Evolutionary conservation across 2,888 invertebrate genomes (phyloP), one percentile per base, ranked within the genome.

Genomic region (Phrixothrix hirtus): DNA sequence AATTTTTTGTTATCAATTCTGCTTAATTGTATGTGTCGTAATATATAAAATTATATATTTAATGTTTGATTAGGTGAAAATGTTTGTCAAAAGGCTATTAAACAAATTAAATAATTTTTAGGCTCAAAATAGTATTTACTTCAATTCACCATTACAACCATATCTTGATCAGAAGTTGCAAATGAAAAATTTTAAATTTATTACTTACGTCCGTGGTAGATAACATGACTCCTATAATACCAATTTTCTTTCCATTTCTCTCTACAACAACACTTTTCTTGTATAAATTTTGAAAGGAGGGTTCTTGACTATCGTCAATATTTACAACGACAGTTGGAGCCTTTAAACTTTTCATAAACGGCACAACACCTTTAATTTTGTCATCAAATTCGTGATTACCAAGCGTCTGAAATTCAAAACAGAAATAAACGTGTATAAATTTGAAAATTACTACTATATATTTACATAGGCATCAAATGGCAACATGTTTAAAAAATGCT

Each of bases 311-410:
- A 2, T 83, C 82, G 69, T 92, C 86, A 37, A 93, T 86, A 65
- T 93, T 93, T 26, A 87, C 82, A 3, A 86, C 86, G 27, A 92
- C 73, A 69, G 90, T 83, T 0, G 87, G 83, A 0, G 87, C 80
- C 1, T 83, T 76, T 6, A 88, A 67, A 1, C 73, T 74, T 61
- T 83, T 71, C 29, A 93, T 68, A 70, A 89, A 92, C 0, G 88
- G 88, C 0, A 86, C 79, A 0, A 91, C 73, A 0, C 89, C 91
- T 4, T 75, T 81, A 1, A 92, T 77, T 2, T 83, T 84, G 63
- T 88, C 82, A 69, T 93, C 93, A 66, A 94, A 93, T 71, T 93
- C 93, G 65, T 93, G 92, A 72, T 92, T 92, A 1, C 92, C 92
- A 5, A 92, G 71, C 0, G 88, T 87, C 91, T 92, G 68, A 10